phyloP scores from a whole-genome alignment of 2,888 invertebrate species.

The Torymus aiolomorphi region DNA sequence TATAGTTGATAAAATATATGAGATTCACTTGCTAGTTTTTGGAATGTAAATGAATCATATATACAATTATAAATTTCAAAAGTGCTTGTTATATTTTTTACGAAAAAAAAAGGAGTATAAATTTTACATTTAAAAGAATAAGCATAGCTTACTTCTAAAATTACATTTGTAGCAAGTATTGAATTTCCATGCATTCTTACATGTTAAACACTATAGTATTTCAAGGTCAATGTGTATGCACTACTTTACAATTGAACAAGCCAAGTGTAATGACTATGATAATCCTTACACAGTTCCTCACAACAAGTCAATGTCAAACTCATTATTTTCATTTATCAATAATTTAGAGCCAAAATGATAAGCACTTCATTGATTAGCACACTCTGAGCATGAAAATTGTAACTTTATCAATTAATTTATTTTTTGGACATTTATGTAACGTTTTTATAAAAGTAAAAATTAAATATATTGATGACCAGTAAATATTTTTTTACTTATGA shows the following conservation, averaged over 20 bases:
- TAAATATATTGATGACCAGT: too few relatives aligned
- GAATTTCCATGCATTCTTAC: constrained; percentile 13
- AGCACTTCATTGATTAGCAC: constrained; percentile 49
- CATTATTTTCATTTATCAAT: constrained; percentile 53
- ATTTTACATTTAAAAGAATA: neutral
- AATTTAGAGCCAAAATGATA: constrained; percentile 50
- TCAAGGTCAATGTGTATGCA: constrained; percentile 52
- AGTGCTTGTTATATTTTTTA: too few relatives aligned
- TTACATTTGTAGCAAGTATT: constrained; percentile 22
- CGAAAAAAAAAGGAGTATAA: neutral
- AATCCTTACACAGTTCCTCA: constrained; percentile 49
- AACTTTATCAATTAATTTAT: constrained; percentile 10
- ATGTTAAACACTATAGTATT: constrained; percentile 37
- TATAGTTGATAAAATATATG: too few relatives aligned
- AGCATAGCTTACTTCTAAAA: constrained; percentile 1
- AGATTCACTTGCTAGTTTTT: too few relatives aligned
- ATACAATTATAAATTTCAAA: too few relatives aligned
- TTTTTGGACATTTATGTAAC: constrained; percentile 2
- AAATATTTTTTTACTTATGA: too few relatives aligned
- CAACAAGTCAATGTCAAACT: constrained; percentile 54
- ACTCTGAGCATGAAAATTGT: neutral
- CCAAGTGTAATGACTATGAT: constrained; percentile 49
- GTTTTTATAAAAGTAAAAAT: neutral
- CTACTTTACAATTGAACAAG: constrained; percentile 45
- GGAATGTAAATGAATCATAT: too few relatives aligned